Percentiles rank a stretch among this genome's conserved stretches.
These are phyloP conservation scores for Poecile atricapillus DNA, from an alignment of 2,113 vertebrate genomes.

Conservation along the genomic window DNA sequence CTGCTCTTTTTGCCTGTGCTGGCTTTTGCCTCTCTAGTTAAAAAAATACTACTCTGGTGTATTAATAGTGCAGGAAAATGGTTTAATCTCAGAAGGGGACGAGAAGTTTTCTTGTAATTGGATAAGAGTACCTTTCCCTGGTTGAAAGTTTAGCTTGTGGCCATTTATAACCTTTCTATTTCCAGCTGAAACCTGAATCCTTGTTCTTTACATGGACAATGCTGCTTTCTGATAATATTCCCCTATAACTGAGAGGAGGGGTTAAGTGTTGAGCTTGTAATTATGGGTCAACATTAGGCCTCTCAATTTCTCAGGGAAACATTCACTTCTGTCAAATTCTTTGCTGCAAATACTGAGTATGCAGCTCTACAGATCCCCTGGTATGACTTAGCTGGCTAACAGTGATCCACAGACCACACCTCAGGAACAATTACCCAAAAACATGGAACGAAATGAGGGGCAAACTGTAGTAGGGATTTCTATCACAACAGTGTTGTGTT, in stretches of 20 bases:
- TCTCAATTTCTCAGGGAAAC: not conserved
- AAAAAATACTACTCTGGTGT: not conserved
- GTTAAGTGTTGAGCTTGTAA: not conserved
- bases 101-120: not conserved
- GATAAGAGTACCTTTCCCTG: not conserved
- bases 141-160: conserved; percentile 1
- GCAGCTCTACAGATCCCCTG: not conserved
- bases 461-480: not conserved
- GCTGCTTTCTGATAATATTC: not conserved
- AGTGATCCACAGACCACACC: not conserved
- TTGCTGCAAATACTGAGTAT: not conserved
- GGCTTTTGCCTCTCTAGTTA: not conserved
- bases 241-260: not conserved
- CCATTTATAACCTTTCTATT: conserved; percentile 30
- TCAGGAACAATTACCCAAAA: not conserved
- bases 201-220: not conserved
- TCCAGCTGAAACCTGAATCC: conserved; percentile 21
- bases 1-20: not conserved
- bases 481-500: not conserved
- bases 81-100: not conserved
- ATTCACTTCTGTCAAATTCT: not conserved
- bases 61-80: not conserved
- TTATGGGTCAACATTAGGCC: not conserved
- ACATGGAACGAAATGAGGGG: not conserved
- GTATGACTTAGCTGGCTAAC: not conserved